Evolutionary conservation across 1,140 invertebrate genomes (phyloP).

Genomic region (Drosophila asahinai): DNA sequence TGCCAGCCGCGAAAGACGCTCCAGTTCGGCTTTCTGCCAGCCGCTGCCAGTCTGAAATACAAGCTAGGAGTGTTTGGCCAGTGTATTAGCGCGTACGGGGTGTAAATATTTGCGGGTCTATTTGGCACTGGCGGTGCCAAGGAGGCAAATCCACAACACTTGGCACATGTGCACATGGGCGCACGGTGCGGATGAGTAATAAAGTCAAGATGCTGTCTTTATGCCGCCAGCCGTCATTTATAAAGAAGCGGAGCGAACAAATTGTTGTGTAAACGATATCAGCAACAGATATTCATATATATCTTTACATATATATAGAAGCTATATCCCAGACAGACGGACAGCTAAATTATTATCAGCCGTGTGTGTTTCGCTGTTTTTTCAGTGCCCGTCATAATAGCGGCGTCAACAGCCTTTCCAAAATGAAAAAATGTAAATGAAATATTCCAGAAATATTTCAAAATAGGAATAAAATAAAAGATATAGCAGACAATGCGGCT

Average conservation of each 20-base stretch:
- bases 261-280: slow-evolving; percentile 70
- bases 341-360: slow-evolving; percentile 52
- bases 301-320: background rate
- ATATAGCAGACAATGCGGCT: background rate
- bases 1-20: slow-evolving; percentile 26
- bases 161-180: slow-evolving; percentile 6
- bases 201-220: slow-evolving; percentile 69
- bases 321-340: slow-evolving; percentile 15
- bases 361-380: slow-evolving; percentile 25
- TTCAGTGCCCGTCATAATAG: slow-evolving; percentile 1
- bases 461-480: slow-evolving; percentile 1
- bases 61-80: slow-evolving; percentile 62
- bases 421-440: slow-evolving; percentile 31
- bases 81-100: slow-evolving; percentile 51
- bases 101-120: slow-evolving; percentile 62
- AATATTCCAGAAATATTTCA: background rate
- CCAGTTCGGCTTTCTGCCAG: slow-evolving; percentile 27
- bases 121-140: slow-evolving; percentile 74
- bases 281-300: slow-evolving; percentile 9
- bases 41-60: slow-evolving; percentile 12
- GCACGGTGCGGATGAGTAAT: slow-evolving; percentile 76
- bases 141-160: slow-evolving; percentile 12
- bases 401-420: slow-evolving; percentile 44
- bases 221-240: slow-evolving; percentile 28
- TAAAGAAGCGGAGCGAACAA: slow-evolving; percentile 18